Conservation (phyloP, 1,140 invertebrate genomes). For the Tetranychus cinnabarinus region DNA sequence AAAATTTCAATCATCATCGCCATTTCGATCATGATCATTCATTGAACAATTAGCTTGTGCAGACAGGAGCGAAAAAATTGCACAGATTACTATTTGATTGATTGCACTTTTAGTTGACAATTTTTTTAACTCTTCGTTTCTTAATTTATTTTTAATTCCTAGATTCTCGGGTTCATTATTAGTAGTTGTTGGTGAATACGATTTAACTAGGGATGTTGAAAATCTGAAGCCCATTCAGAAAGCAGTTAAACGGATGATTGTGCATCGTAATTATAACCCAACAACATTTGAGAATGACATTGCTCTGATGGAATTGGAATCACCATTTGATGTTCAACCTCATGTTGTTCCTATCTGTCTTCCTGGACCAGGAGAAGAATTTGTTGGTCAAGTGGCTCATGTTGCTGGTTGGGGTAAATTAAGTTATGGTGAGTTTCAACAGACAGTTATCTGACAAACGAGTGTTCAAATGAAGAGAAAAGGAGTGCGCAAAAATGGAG, state of each 20-base stretch:
- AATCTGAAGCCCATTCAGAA: slow-evolving; percentile 44
- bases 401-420: slow-evolving; percentile 17
- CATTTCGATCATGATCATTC: too few species aligned
- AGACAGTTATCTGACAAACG: too few species aligned
- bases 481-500: too few species aligned
- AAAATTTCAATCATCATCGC: too few species aligned
- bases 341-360: slow-evolving; percentile 59
- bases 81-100: too few species aligned
- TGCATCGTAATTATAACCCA: slow-evolving; percentile 42
- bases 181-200: slow-evolving; percentile 69
- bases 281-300: slow-evolving; percentile 43
- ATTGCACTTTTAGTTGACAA: too few species aligned
- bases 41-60: too few species aligned
- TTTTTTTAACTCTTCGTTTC: background rate
- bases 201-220: slow-evolving; percentile 58
- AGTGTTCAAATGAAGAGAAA: too few species aligned
- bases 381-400: slow-evolving; percentile 12
- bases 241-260: slow-evolving; percentile 62
- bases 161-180: slow-evolving; percentile 68
- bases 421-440: slow-evolving; percentile 12
- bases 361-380: slow-evolving; percentile 23
- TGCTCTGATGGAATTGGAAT: slow-evolving; percentile 38
- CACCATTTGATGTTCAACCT: slow-evolving; percentile 51
- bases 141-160: too few species aligned
- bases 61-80: too few species aligned